Conservation (phyloP, 2,797 vertebrate species). For the Rhynchotus rufescens region DNA sequence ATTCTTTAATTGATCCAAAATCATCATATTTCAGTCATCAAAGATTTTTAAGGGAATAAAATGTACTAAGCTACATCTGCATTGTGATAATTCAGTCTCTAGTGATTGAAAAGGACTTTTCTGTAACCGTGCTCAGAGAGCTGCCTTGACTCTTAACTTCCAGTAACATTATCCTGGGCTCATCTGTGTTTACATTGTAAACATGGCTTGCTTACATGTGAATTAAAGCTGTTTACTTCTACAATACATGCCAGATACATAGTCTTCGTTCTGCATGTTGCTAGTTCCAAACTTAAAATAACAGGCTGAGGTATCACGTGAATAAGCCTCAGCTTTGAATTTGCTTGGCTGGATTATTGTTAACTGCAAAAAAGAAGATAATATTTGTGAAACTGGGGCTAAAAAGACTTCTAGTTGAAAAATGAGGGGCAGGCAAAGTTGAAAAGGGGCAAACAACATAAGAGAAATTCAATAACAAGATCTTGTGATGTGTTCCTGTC, state of each 20-base stretch:
- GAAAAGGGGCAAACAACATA: not conserved
- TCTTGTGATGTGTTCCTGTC: conserved; percentile 17
- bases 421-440: not conserved
- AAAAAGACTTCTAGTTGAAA: not conserved
- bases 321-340: not conserved
- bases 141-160: not conserved
- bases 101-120: not conserved
- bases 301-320: not conserved
- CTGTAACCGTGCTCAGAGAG: not conserved
- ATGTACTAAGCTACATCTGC: not conserved
- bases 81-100: not conserved
- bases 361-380: not conserved
- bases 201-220: not conserved
- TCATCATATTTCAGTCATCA: not conserved
- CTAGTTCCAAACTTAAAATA: not conserved
- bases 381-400: not conserved
- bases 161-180: not conserved
- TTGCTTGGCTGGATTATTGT: not conserved
- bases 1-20: not conserved
- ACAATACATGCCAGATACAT: not conserved
- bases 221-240: not conserved
- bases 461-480: conserved; percentile 27
- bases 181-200: not conserved
- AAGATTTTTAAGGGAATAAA: not conserved
- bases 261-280: not conserved